phyloP scores from a whole-genome alignment of 1,140 invertebrate species.

The Drosophila gunungcola region DNA sequence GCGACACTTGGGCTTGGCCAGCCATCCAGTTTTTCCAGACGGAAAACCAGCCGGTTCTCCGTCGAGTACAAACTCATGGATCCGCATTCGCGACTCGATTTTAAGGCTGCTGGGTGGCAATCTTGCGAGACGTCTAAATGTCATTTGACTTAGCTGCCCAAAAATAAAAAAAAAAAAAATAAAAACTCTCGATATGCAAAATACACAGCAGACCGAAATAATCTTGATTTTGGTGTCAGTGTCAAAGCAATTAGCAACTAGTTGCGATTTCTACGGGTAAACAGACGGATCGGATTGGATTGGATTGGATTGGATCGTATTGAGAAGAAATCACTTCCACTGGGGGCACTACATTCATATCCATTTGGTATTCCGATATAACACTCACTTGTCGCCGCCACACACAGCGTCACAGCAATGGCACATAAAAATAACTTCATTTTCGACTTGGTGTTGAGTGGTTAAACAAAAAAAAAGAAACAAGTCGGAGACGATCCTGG shows the following conservation, averaged over 20 bases:
- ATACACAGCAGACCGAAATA: constrained; percentile 1
- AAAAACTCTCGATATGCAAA: constrained; percentile 4
- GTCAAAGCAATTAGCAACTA: constrained; percentile 71
- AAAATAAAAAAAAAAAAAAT: neutral
- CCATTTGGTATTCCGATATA: constrained; percentile 19
- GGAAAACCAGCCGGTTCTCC: constrained; percentile 37
- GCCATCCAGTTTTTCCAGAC: constrained; percentile 33
- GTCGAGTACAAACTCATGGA: constrained; percentile 8
- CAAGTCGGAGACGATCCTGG: constrained; percentile 21
- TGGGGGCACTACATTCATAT: constrained; percentile 10
- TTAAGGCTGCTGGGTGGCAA: constrained; percentile 8
- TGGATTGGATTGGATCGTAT: neutral
- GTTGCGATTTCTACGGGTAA: constrained; percentile 33
- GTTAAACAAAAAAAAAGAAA: constrained; percentile 15
- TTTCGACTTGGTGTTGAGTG: constrained; percentile 34
- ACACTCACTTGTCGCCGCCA: constrained; percentile 82
- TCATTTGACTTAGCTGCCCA: constrained; percentile 14
- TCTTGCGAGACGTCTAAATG: constrained; percentile 28
- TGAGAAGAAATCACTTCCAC: constrained; percentile 10
- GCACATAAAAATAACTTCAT: constrained; percentile 82
- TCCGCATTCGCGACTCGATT: constrained; percentile 15
- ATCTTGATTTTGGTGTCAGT: constrained; percentile 54
- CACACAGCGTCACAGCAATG: constrained; percentile 73
- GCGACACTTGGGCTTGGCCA: constrained; percentile 27
- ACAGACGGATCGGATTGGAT: neutral